Evolutionary conservation across 30 jellyfish, hydroid and myxozoan species (phyloP), one percentile per base, ranked within the genome.

Genomic region (Pelagia noctiluca): DNA sequence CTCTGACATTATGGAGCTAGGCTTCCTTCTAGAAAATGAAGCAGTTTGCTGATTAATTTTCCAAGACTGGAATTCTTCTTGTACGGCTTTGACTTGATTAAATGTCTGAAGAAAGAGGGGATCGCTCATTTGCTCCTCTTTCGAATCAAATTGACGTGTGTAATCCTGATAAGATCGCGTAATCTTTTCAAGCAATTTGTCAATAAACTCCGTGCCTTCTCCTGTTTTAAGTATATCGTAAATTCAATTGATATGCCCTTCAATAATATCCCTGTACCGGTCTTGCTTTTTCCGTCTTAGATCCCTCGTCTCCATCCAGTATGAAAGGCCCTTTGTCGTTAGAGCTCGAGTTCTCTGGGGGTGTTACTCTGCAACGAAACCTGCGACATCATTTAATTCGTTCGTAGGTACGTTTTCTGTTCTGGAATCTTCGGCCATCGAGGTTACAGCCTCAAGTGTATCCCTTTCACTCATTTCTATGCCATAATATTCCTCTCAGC

Each of bases 31-130:
- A 23, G 46, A 47, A 71, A 1, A 34, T 71, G 37, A 47, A 71
- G 74, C 74, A 61, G 74, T 57, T 37, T 73, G 69, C 70, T 50
- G 73, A 47, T 73, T 47, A 73, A 52, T 52, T 53, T 50, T 42
- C 85, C 74, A 73, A 73, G 85, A 73, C 70, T 73, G 85, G 50
- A 50, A 25, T 11, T 73, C 73, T 50, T 73, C 73, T 49, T 73
- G 85, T 37, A 73, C 73, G 53, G 52, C 73, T 73, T 73, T 22
- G 47, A 47, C 71, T 16, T 73, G 48, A 42, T 73, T 38, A 73
- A 38, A 73, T 38, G 85, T 73, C 85, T 73, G 50, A 73, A 73
- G 85, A 73, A 47, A 73, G 85, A 73, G 85, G 52, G 50, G 74
- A 37, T 47, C 85, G 46, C 85, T 73, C 85, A 73, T 38, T 73